These are phyloP conservation scores for Venturia canescens DNA, from an alignment of 1,140 invertebrate species.

Conservation along the genomic window DNA sequence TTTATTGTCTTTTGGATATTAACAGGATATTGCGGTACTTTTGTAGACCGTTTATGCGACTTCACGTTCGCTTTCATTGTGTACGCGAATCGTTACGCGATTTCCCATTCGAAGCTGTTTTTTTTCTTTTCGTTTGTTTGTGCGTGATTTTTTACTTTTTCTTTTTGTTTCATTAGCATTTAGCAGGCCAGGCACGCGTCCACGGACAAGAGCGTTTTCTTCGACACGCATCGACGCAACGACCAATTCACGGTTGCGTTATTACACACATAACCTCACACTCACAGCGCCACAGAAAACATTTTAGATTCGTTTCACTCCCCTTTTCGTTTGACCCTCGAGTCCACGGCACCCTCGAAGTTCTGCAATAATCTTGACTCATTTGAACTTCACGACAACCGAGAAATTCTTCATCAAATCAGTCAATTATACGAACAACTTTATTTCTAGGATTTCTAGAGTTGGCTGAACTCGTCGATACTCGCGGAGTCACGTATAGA, in stretches of 20 bases:
- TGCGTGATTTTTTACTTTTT: background rate
- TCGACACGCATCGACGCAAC: slow-evolving; percentile 53
- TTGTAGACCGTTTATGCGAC: background rate
- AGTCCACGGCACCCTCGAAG: background rate
- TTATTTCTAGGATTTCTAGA: background rate
- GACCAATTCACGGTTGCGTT: slow-evolving; percentile 50
- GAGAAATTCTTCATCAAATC: background rate
- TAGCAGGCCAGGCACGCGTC: slow-evolving; percentile 57
- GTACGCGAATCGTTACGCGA: slow-evolving; percentile 34
- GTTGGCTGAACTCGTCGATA: background rate
- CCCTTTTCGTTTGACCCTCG: background rate
- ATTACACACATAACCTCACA: slow-evolving; percentile 23
- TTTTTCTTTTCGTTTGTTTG: background rate
- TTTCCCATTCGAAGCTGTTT: slow-evolving; percentile 20
- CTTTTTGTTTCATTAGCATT: slow-evolving; percentile 59
- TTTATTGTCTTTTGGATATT: background rate
- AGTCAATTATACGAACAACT: background rate
- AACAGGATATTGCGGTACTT: background rate
- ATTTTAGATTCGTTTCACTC: background rate
- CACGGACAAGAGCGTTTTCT: slow-evolving; percentile 38
- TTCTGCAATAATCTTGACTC: background rate
- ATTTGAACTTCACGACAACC: background rate
- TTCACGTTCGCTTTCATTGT: slow-evolving; percentile 30
- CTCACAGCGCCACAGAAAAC: background rate
- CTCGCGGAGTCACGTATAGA: too few species aligned